A percentile compares a stretch with the other conserved stretches of the same genome.
These are phyloP conservation scores for Cyphomyrus discorhynchus DNA, from an alignment of 2,113 vertebrate genomes.

Conservation along the genomic window DNA sequence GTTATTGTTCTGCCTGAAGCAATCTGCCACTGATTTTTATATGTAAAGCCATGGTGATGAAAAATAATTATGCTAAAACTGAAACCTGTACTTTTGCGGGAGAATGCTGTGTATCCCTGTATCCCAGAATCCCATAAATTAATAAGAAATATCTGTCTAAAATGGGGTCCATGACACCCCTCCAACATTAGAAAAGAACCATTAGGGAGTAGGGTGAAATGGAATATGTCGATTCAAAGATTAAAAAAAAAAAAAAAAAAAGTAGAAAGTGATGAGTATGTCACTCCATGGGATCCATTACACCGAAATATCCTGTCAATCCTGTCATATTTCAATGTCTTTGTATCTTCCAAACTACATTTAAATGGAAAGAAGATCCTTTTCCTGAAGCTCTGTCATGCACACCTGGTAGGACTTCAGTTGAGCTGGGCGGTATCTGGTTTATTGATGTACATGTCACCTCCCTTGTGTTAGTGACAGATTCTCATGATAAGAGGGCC, in stretches of 20 bases:
- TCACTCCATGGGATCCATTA: conserved; percentile 31
- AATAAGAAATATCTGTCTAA: conserved; percentile 40
- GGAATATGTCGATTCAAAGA: conserved; percentile 2
- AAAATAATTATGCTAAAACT: neutral
- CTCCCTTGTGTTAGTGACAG: neutral
- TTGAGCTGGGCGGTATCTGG: neutral
- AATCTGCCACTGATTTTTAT: neutral
- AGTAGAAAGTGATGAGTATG: neutral
- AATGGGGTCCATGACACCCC: conserved; percentile 37
- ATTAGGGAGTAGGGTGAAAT: conserved; percentile 15
- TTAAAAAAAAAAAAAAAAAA: conserved; percentile 16
- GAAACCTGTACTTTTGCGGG: neutral
- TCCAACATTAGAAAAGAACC: conserved; percentile 12
- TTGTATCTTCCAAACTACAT: conserved; percentile 12
- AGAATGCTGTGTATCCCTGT: conserved; percentile 15
- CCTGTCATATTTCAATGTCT: conserved; percentile 35
- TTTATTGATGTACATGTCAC: neutral
- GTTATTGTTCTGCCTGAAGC: neutral
- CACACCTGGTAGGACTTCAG: neutral
- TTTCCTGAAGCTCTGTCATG: neutral
- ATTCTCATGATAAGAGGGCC: neutral
- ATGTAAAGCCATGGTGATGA: neutral
- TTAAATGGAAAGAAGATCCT: conserved; percentile 19
- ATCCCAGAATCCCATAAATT: conserved; percentile 16
- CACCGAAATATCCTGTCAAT: neutral